Evolutionary conservation across 2,888 invertebrate genomes (phyloP), one percentile per base, ranked within the genome.

Genomic region (Eilema griseolum): DNA sequence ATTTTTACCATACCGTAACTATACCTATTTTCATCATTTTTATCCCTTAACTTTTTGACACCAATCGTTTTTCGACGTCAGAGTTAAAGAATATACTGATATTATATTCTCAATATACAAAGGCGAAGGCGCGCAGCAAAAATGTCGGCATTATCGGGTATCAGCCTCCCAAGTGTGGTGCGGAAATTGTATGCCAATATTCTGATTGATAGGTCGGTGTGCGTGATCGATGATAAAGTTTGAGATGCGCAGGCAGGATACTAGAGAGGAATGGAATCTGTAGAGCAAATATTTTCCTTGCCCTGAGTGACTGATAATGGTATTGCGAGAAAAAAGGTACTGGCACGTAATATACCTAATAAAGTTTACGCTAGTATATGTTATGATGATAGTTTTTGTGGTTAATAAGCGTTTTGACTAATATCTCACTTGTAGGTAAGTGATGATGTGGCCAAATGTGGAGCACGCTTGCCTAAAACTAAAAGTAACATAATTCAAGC

Each of bases 161-260:
- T 52, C 52, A 10, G 52, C n/a, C 52, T 52, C 10, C 52, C 8
- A 52, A 52, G n/a, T n/a, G 52, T 52, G 52, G 52, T 2, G 20
- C n/a, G n/a, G n/a, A 52, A n/a, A 52, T 52, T 52, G 52, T n/a
- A n/a, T 52, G 52, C 52, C 52, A 52, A 52, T 5, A 52, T 52
- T 52, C 52, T 52, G 52, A 52, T 52, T 52, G 52, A 52, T 52
- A 52, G 52, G 52, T 52, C 14, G 26, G 59, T 59, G 26, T 16
- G 52, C n/a, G 52, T 52, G 52, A 52, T 52, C 52, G 52, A 52
- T 52, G 52, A 52, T 52, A n/a, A 5, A 52, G 52, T 52, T 52
- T 52, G 52, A n/a, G n/a, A 52, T 52, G 52, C 10, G n/a, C 52
- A n/a, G 7, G 52, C 7, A 20, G 20, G 33, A 37, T 20, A 52